Evolutionary conservation across 2,888 invertebrate genomes (phyloP).

Genomic region (Melinaea menophilus): DNA sequence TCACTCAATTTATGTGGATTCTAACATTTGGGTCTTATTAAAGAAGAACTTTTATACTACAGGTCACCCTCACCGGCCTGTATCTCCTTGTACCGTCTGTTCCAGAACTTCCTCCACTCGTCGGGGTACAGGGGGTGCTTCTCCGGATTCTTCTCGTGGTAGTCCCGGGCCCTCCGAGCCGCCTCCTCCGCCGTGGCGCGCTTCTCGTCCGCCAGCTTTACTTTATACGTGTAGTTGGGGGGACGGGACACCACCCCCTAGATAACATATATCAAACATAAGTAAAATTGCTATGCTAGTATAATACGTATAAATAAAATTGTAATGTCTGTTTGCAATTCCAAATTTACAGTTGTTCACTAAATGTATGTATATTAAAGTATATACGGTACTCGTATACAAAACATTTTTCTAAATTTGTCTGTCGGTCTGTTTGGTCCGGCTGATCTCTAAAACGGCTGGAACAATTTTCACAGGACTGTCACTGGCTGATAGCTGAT

Average conservation of each 20-base stretch:
- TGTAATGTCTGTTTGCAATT: no score
- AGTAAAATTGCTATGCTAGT: background rate
- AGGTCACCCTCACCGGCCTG: constrained; percentile 70
- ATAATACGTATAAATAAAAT: background rate
- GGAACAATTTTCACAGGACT: no score
- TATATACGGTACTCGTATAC: no score
- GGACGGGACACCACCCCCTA: constrained; percentile 28
- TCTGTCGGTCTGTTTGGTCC: no score
- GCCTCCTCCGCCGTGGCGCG: constrained; percentile 74
- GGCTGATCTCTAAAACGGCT: no score
- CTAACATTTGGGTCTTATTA: no score
- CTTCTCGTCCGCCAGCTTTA: constrained; percentile 72
- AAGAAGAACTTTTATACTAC: no score
- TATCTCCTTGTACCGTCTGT: constrained; percentile 87
- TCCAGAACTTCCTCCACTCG: constrained; percentile 95
- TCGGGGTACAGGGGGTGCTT: constrained; percentile 92
- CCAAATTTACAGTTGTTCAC: no score
- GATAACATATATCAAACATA: constrained; percentile 1
- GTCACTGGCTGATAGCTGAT: no score
- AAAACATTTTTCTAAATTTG: no score
- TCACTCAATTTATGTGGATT: background rate
- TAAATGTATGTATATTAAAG: no score
- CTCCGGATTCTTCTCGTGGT: constrained; percentile 90
- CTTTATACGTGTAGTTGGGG: constrained; percentile 66
- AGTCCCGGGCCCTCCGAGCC: constrained; percentile 81